These are phyloP conservation scores for Dryobotodes eremita DNA, from an alignment of 2,888 invertebrate genomes.

Conservation along the genomic window DNA sequence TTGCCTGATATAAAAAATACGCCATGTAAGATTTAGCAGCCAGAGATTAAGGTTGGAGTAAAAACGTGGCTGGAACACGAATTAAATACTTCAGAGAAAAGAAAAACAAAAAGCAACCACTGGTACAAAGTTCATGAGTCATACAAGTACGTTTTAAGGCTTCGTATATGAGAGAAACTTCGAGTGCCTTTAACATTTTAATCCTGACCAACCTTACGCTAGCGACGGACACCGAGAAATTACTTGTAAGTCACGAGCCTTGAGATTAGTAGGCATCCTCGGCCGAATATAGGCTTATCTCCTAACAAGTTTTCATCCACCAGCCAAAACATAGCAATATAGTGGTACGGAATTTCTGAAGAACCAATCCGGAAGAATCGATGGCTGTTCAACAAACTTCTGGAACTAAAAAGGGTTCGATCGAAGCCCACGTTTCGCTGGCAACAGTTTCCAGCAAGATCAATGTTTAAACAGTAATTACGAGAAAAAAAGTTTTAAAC, in stretches of 20 bases:
- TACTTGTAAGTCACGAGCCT: slow-evolving; percentile 43
- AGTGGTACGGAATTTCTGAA: slow-evolving; percentile 36
- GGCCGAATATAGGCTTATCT: slow-evolving; percentile 28
- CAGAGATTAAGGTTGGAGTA: neutral
- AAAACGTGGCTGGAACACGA: slow-evolving; percentile 8
- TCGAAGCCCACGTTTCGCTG: slow-evolving; percentile 51
- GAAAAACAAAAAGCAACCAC: neutral
- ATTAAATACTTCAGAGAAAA: slow-evolving; percentile 2
- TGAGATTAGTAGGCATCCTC: slow-evolving; percentile 16
- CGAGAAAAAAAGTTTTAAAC: slow-evolving; percentile 55
- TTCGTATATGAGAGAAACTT: slow-evolving; percentile 27
- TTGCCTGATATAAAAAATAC: neutral
- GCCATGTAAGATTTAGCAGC: neutral
- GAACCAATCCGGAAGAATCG: slow-evolving; percentile 55
- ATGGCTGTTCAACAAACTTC: slow-evolving; percentile 49
- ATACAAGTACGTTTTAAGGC: slow-evolving; percentile 13
- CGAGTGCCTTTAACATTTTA: slow-evolving; percentile 7
- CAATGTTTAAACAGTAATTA: slow-evolving; percentile 65
- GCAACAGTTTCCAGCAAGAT: slow-evolving; percentile 49
- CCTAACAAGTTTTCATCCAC: slow-evolving; percentile 16
- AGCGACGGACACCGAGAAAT: slow-evolving; percentile 5
- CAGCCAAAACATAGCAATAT: slow-evolving; percentile 32
- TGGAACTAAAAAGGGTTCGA: slow-evolving; percentile 48
- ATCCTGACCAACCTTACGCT: slow-evolving; percentile 11
- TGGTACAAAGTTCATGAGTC: neutral